Base-by-base conservation (phyloP, 1,140 invertebrate genomes). In the Drosophila insularis region DNA sequence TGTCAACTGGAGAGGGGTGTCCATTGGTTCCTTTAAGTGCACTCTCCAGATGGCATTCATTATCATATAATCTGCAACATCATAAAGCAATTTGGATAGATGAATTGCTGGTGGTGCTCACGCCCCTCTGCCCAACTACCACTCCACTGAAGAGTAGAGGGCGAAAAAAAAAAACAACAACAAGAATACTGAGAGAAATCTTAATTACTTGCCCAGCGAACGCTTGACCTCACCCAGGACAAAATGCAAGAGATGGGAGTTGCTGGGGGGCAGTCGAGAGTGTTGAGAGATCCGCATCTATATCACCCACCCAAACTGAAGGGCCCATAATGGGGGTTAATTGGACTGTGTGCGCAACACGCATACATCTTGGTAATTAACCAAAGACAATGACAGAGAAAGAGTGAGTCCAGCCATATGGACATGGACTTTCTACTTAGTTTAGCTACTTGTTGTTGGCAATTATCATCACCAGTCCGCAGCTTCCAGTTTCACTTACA, bases 321-420 rank as follows among this genome's bases (percentile, higher is more conserved):
- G 74, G 70, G 77, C 67, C 80, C 84, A 74, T 91, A 91, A 91
- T 91, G 90, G 90, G 90, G 90, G 90, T 91, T 91, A 91, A 91
- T 91, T 91, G 87, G 90, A 75, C 86, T 85, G 86, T 91, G 90
- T 86, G 90, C 86, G 81, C 90, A 86, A 91, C 90, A 91, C 89
- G 90, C 90, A 91, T 91, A 85, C 82, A 91, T 91, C 90, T 91
- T 80, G 78, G 82, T 91, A 91, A 91, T 91, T 91, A 87, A 78
- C 70, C 71, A 81, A 89, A 89, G 84, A 78, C 14, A 50, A 8
- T 10, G 43, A 50, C 2, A 19, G 55, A 78, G 61, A 74, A 58
- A 65, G 65, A 72, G 78, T 31, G 37, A 39, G 55, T 54, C 40
- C 72, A 60, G 74, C 66, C 80, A 74, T 82, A 75, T 78, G 80